Base-by-base conservation (phyloP, 2,113 vertebrate species). In the Syngnathus floridae region DNA sequence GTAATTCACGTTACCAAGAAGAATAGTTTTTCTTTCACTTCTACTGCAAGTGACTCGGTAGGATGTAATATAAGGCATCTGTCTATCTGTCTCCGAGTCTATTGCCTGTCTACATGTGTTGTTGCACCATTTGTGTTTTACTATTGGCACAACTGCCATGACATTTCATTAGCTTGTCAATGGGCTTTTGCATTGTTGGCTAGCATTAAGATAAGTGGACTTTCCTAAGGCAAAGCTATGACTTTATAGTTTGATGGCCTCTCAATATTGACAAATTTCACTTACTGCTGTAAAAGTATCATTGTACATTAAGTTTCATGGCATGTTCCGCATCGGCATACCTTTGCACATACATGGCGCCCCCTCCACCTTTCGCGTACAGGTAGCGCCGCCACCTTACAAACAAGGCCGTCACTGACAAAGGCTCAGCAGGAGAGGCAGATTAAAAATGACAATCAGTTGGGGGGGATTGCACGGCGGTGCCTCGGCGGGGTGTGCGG, bases 371-470 rank as follows among this genome's bases (percentile, higher is more conserved):
- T 16, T 37, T 74, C 71, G 65, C 76, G 57, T 71, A 64, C 80
- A 82, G 72, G 81, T 82, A 83, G 71, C 67, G 71, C 38, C 57
- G 80, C 80, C 81, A 72, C 85, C 82, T 83, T 74, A 75, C 82
- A 83, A 88, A 74, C 85, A 69, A 71, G 83, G 73, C 75, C 81
- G 82, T 77, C 83, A 81, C 82, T 64, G 77, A 74, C 83, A 79
- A 85, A 87, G 75, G 73, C 86, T 75, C 86, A 81, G 82, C 82
- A 67, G 86, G 88, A 85, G 84, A 56, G 69, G 79, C 71, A 89
- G 88, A 91, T 91, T 90, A 92, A 90, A 91, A 90, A 90, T 90
- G 90, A 91, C 89, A 91, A 89, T 91, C 88, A 90, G 86, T 88
- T 80, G 78, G 86, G 54, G 54, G 26, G 54, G 51, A 21, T 56